Percentiles rank a stretch among this genome's conserved stretches.
These are phyloP conservation scores for Neodiprion lecontei DNA, from an alignment of 1,140 invertebrate genomes.

Conservation along the genomic window DNA sequence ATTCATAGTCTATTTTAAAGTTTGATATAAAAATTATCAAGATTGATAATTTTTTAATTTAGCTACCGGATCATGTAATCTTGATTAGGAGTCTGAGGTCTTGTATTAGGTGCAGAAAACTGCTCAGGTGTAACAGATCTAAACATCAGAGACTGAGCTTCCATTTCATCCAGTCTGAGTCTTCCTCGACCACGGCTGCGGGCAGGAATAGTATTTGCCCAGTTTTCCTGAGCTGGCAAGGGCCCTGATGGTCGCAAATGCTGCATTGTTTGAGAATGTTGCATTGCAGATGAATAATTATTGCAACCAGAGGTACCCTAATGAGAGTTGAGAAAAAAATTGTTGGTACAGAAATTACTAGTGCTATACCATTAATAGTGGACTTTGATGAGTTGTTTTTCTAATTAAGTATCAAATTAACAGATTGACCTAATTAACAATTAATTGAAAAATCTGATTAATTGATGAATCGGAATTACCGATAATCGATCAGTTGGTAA, in stretches of 20 bases:
- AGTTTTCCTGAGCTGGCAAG: constrained; percentile 46
- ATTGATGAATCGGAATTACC: too few species aligned
- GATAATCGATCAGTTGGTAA: too few species aligned
- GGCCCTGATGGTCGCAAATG: constrained; percentile 46
- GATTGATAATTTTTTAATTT: neutral
- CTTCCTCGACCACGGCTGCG: constrained; percentile 62
- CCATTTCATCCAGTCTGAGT: constrained; percentile 55
- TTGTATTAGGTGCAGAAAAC: constrained; percentile 58
- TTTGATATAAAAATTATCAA: neutral
- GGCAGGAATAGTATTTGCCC: constrained; percentile 62
- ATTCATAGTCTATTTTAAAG: too few species aligned
- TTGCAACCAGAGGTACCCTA: constrained; percentile 43
- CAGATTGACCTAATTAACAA: too few species aligned
- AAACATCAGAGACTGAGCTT: constrained; percentile 41
- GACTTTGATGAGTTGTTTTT: neutral
- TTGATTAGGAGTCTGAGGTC: constrained; percentile 62
- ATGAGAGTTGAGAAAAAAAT: neutral
- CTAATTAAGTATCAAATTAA: neutral
- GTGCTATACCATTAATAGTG: neutral
- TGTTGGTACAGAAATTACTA: neutral
- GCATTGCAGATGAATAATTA: constrained; percentile 44
- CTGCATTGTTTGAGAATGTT: constrained; percentile 53
- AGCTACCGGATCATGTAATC: constrained; percentile 52
- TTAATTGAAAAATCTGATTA: too few species aligned
- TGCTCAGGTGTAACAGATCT: constrained; percentile 64